These are phyloP conservation scores for Aurelia sp. DNA, from an alignment of 30 jellyfish, hydroid and myxozoan genomes.

Conservation along the genomic window DNA sequence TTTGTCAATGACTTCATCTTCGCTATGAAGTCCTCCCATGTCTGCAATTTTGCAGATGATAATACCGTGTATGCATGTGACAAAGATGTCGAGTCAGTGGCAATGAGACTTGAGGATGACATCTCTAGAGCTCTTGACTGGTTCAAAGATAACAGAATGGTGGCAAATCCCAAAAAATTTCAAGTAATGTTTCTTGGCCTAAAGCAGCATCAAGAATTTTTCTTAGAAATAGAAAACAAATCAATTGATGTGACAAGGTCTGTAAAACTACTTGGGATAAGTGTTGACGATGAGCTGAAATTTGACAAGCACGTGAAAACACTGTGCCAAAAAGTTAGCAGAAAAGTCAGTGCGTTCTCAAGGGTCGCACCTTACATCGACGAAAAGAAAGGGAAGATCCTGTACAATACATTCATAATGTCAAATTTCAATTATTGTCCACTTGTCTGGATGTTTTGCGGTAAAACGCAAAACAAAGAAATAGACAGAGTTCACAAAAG, in stretches of 20 bases:
- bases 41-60: conserved; percentile 64
- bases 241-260: too few species aligned
- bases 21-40: conserved; percentile 12
- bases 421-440: conserved; percentile 63
- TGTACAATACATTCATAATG: conserved; percentile 35
- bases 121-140: conserved; percentile 10
- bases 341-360: conserved; percentile 29
- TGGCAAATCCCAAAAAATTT: too few species aligned
- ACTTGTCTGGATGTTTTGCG: conserved; percentile 65
- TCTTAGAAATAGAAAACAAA: too few species aligned
- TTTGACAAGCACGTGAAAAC: conserved; percentile 9
- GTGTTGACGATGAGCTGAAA: conserved; percentile 12
- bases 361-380: conserved; percentile 31
- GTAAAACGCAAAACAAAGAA: conserved; percentile 28
- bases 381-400: conserved; percentile 26
- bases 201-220: too few species aligned
- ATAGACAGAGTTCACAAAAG: conserved; percentile 45
- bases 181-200: too few species aligned
- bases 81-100: not conserved
- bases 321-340: conserved; percentile 29
- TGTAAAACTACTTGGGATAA: conserved; percentile 32
- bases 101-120: conserved; percentile 11
- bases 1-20: conserved; percentile 49
- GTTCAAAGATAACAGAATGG: conserved; percentile 12
- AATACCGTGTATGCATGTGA: conserved; percentile 15